These are phyloP conservation scores for Trissonchulus latispiculum DNA, from an alignment of 2,888 invertebrate genomes.

Conservation along the genomic window DNA sequence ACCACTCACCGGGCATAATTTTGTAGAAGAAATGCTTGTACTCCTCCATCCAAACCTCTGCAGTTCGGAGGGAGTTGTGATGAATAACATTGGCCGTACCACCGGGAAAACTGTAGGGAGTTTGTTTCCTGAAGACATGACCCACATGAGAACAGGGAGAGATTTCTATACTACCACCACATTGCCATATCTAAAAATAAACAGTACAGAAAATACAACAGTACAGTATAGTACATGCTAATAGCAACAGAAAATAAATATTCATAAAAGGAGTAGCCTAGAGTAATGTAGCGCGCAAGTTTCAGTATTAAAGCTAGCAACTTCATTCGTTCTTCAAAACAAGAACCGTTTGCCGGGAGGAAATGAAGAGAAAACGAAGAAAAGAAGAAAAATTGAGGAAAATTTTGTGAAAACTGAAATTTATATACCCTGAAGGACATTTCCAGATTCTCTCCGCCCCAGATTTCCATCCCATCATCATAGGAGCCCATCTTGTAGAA, in stretches of 20 bases:
- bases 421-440: conserved; percentile 87
- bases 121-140: conserved; percentile 93
- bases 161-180: conserved; percentile 87
- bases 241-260: too few relatives aligned
- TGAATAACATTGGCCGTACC: conserved; percentile 72
- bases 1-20: conserved; percentile 77
- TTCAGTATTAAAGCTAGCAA: too few relatives aligned
- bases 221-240: too few relatives aligned
- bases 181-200: conserved; percentile 78
- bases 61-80: conserved; percentile 94
- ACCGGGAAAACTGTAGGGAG: conserved; percentile 96
- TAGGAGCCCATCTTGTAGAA: conserved; percentile 96
- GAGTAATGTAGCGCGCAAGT: too few relatives aligned
- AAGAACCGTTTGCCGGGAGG: too few relatives aligned
- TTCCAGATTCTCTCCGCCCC: conserved; percentile 92
- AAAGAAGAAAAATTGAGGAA: too few relatives aligned
- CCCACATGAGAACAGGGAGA: conserved; percentile 89
- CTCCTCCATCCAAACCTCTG: conserved; percentile 99
- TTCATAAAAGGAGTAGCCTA: too few relatives aligned
- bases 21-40: conserved; percentile 99
- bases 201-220: too few relatives aligned
- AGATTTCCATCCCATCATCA: conserved; percentile 98
- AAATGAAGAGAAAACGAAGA: too few relatives aligned
- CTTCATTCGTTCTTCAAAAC: too few relatives aligned
- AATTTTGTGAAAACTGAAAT: too few relatives aligned